phyloP scores from a whole-genome alignment of 1,140 invertebrate genomes.

The Hetaerina americana region DNA sequence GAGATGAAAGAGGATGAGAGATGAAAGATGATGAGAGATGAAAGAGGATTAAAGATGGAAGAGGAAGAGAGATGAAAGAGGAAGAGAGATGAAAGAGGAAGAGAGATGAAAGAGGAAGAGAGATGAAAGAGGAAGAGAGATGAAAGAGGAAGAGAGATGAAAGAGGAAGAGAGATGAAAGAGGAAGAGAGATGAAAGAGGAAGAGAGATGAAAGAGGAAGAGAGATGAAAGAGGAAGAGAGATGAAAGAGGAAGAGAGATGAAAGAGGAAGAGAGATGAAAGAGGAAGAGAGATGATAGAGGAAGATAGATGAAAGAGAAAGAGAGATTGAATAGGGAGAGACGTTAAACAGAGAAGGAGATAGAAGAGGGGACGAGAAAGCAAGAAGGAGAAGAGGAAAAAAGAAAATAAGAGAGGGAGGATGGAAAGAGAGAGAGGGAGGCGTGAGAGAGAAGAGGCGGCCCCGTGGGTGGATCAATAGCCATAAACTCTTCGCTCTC shows the following conservation, averaged over 20 bases:
- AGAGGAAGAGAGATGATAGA: neutral
- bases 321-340: too few species aligned
- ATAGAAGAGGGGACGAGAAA: too few species aligned
- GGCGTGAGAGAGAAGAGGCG: neutral
- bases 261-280: neutral
- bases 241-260: neutral
- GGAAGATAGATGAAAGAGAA: neutral
- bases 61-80: neutral
- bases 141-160: neutral
- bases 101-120: neutral
- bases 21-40: neutral
- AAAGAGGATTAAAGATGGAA: neutral
- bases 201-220: too few species aligned
- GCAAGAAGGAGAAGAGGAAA: neutral
- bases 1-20: neutral
- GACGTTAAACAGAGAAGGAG: neutral
- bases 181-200: neutral
- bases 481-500: neutral
- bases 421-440: neutral
- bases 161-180: neutral
- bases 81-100: neutral
- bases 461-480: neutral
- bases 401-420: neutral
- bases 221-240: neutral
- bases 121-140: neutral